Evolutionary conservation across 1,140 invertebrate genomes (phyloP), one percentile per base, ranked within the genome.

Genomic region (Hyposmocoma kahamanoa): DNA sequence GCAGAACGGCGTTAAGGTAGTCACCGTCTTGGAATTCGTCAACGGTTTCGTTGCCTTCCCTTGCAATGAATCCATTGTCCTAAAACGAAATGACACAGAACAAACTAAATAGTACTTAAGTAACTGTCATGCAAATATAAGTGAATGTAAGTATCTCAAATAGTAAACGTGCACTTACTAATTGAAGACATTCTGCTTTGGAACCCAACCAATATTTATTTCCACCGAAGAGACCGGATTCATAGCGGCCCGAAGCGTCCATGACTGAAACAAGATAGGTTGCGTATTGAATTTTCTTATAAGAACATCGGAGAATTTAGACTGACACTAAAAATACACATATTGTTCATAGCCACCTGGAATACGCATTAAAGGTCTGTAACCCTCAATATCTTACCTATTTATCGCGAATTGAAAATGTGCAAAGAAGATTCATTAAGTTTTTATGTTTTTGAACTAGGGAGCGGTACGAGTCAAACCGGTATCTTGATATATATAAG

Each of bases 151-250:
- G 11, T 26, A 6, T 26, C 5, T 26, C 24, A 11, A 26, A 6
- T 26, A 26, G 24, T 5, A 26, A 26, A n/a, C n/a, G 15, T 17
- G 8, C n/a, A 36, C 32, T 67, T 43, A 79, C 78, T 60, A 82
- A 47, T 5, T 47, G 42, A 17, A 68, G 51, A 43, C 79, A 83
- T 24, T 73, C 63, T 21, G 66, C 50, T 19, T 70, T 79, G 13
- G 74, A 79, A 6, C 79, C 79, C n/a, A 80, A 61, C 79, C 79
- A 83, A 36, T 67, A 71, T 5, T 61, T 54, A n/a, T 62, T 60
- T 6, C 79, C 79, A 2, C 49, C 54, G 26, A 77, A 69, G 15
- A 73, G 30, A 0, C 65, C 72, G 1, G 72, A 62, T 1, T 65
- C 53, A 36, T 83, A 83, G 3, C 74, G 67, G 1, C 79, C 79